Evolutionary conservation across 1,140 invertebrate species (phyloP).

Genomic region (Chironomus striatipennis): DNA sequence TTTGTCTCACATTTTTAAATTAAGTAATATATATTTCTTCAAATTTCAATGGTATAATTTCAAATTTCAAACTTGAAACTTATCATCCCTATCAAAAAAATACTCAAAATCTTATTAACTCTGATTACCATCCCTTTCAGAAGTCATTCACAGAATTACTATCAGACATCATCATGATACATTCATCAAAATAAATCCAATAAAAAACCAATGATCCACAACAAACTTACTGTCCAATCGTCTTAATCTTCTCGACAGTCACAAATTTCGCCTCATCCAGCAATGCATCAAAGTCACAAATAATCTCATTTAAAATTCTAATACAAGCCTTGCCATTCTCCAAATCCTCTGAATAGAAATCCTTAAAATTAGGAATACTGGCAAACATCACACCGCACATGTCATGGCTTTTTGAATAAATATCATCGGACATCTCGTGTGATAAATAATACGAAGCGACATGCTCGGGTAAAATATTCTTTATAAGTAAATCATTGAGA

Average conservation of each 20-base stretch:
- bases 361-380: constrained; percentile 96
- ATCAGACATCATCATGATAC: too few species aligned
- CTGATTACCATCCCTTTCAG: too few species aligned
- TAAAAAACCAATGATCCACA: background rate
- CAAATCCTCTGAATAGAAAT: constrained; percentile 96
- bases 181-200: background rate
- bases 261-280: constrained; percentile 82
- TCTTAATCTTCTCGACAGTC: constrained; percentile 98
- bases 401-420: constrained; percentile 88
- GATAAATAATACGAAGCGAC: constrained; percentile 88
- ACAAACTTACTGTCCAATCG: constrained; percentile 55
- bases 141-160: too few species aligned
- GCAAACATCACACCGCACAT: constrained; percentile 96
- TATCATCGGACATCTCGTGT: constrained; percentile 63
- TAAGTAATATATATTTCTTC: too few species aligned
- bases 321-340: constrained; percentile 97
- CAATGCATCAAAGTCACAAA: constrained; percentile 85
- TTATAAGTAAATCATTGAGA: constrained; percentile 40
- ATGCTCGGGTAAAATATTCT: constrained; percentile 91
- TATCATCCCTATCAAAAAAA: too few species aligned
- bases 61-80: too few species aligned
- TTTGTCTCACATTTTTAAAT: too few species aligned
- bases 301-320: constrained; percentile 94
- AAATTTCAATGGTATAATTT: too few species aligned
- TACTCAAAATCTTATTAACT: too few species aligned